Conservation (phyloP, 2,888 invertebrate species). For the Limenitis camilla region DNA sequence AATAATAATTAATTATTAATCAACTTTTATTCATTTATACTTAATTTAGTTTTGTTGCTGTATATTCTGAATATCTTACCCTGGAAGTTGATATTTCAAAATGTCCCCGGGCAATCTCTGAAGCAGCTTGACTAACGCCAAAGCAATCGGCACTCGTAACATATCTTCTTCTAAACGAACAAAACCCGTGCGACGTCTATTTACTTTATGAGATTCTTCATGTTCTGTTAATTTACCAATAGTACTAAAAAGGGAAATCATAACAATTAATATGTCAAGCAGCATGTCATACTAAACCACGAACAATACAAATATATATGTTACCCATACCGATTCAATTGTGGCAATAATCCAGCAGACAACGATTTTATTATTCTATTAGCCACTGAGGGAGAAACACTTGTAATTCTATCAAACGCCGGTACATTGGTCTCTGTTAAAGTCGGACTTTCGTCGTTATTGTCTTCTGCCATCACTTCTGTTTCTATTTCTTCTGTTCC, state of each 20-base stretch:
- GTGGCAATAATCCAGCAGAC: slow-evolving; percentile 83
- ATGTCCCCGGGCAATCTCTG: slow-evolving; percentile 87
- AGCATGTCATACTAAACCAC: no score
- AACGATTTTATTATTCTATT: slow-evolving; percentile 83
- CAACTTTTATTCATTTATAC: no score
- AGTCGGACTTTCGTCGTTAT: slow-evolving; percentile 44
- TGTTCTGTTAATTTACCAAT: slow-evolving; percentile 77
- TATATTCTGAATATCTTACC: slow-evolving; percentile 68
- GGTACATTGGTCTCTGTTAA: slow-evolving; percentile 44
- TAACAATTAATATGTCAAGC: no score
- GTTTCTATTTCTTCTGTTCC: slow-evolving; percentile 44
- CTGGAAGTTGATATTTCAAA: slow-evolving; percentile 84
- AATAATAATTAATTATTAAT: slow-evolving; percentile 29
- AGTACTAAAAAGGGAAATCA: slow-evolving; percentile 41
- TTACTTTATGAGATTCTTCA: slow-evolving; percentile 85
- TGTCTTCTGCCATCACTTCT: slow-evolving; percentile 53
- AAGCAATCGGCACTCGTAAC: slow-evolving; percentile 90
- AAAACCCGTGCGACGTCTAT: slow-evolving; percentile 76
- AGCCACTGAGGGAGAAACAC: slow-evolving; percentile 81
- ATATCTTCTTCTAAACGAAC: slow-evolving; percentile 94
- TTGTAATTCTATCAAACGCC: slow-evolving; percentile 62
- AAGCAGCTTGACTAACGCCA: slow-evolving; percentile 93
- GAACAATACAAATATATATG: no score
- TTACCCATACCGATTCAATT: slow-evolving; percentile 78
- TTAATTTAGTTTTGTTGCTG: background rate